Conservation (phyloP, 2,113 vertebrate species). For the Plecturocebus donacophilus region DNA sequence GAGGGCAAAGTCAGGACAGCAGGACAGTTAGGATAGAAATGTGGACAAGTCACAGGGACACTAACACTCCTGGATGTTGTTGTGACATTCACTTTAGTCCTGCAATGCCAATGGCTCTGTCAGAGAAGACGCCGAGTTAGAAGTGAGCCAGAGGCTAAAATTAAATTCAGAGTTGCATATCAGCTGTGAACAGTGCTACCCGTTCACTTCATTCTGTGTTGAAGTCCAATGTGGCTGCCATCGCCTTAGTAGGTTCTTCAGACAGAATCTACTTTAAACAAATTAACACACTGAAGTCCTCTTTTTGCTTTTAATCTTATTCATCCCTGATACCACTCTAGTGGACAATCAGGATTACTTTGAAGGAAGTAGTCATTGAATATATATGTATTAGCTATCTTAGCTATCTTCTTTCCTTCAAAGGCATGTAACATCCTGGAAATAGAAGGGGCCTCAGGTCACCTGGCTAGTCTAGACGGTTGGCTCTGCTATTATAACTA, state of each 20-base stretch:
- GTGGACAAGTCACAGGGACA: background rate
- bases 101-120: background rate
- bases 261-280: background rate
- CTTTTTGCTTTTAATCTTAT: conserved; percentile 1
- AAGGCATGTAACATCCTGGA: background rate
- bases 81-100: background rate
- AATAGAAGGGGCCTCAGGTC: background rate
- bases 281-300: background rate
- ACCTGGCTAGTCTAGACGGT: background rate
- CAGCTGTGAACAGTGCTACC: conserved; percentile 4
- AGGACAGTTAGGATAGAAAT: background rate
- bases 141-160: conserved; percentile 34
- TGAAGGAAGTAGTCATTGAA: background rate
- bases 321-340: background rate
- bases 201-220: background rate
- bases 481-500: background rate
- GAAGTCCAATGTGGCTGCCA: background rate
- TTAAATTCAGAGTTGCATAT: conserved; percentile 20
- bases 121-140: background rate
- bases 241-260: background rate
- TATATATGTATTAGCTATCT: background rate
- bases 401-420: background rate
- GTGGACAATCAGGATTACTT: background rate
- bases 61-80: background rate
- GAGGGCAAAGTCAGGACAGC: background rate